Evolutionary conservation across 1,140 invertebrate genomes (phyloP).

Genomic region (Scaptomyza pallida): DNA sequence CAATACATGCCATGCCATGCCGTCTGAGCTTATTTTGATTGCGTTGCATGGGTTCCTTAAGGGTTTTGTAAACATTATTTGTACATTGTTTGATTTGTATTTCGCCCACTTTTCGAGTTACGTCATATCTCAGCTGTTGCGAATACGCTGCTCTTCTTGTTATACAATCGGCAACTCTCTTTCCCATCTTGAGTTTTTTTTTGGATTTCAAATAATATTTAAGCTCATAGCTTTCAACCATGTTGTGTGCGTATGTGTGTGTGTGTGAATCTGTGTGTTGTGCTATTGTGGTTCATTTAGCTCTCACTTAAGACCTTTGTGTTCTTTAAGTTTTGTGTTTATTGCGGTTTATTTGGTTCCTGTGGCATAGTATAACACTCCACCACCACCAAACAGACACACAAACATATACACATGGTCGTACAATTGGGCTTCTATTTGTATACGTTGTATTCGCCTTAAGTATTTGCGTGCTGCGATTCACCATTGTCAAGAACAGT

Average conservation of each 20-base stretch:
- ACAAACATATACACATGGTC: too few relatives aligned
- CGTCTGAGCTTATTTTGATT: conserved; percentile 3
- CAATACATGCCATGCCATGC: background rate
- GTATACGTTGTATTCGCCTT: too few relatives aligned
- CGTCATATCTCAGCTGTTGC: conserved; percentile 80
- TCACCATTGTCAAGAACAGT: too few relatives aligned
- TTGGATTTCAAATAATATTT: conserved; percentile 24
- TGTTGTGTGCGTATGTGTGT: background rate
- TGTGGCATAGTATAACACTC: background rate
- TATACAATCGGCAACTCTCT: conserved; percentile 45
- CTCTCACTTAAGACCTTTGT: conserved; percentile 15
- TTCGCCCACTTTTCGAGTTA: conserved; percentile 58
- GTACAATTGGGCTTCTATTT: too few relatives aligned
- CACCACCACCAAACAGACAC: too few relatives aligned
- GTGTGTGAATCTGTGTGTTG: background rate
- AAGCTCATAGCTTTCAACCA: conserved; percentile 20
- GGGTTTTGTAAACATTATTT: conserved; percentile 21
- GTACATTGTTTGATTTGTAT: conserved; percentile 24
- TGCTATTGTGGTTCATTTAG: conserved; percentile 23
- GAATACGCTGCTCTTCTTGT: conserved; percentile 26
- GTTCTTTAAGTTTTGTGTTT: conserved; percentile 13
- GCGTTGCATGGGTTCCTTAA: background rate
- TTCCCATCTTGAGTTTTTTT: conserved; percentile 15
- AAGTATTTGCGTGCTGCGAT: too few relatives aligned
- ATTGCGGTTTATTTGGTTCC: conserved; percentile 1